A percentile compares a stretch with the other conserved stretches of the same genome.
Conservation (phyloP, 2,113 vertebrate genomes). For the Phainopepla nitens region DNA sequence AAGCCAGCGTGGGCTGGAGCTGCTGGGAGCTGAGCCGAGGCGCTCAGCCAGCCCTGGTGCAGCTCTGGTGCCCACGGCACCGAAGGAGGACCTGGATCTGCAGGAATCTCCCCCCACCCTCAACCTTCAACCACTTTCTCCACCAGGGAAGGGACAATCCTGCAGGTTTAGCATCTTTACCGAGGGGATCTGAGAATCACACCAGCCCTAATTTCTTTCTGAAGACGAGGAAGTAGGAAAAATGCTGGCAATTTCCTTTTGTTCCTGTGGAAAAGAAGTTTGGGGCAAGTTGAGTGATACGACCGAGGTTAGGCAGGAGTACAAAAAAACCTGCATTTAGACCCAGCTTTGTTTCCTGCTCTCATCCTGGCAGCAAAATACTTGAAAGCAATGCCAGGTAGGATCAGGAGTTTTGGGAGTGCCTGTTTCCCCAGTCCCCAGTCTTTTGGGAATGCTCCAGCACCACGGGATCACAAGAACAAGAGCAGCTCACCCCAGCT, state of each 20-base stretch:
- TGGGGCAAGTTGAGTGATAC: not conserved
- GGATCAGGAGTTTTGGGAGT: not conserved
- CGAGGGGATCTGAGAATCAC: not conserved
- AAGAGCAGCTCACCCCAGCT: not conserved
- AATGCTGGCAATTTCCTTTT: not conserved
- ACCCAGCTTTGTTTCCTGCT: not conserved
- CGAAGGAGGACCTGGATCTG: not conserved
- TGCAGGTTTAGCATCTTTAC: not conserved
- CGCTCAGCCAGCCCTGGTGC: not conserved
- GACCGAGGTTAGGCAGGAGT: not conserved
- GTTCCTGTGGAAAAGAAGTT: not conserved
- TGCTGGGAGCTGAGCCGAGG: not conserved
- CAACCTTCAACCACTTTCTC: not conserved
- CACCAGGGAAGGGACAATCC: not conserved
- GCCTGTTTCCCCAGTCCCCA: accelerated
- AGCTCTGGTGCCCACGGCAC: not conserved
- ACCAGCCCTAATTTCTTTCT: too few relatives aligned
- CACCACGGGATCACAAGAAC: accelerated
- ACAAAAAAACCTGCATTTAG: accelerated
- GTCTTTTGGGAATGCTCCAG: not conserved
- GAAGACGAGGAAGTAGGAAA: not conserved
- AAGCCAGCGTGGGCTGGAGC: not conserved
- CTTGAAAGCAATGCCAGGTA: not conserved
- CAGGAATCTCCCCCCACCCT: not conserved
- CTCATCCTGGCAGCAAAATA: not conserved